Evolutionary conservation across 2,113 vertebrate species (phyloP).

Genomic region (Arvicanthis niloticus): DNA sequence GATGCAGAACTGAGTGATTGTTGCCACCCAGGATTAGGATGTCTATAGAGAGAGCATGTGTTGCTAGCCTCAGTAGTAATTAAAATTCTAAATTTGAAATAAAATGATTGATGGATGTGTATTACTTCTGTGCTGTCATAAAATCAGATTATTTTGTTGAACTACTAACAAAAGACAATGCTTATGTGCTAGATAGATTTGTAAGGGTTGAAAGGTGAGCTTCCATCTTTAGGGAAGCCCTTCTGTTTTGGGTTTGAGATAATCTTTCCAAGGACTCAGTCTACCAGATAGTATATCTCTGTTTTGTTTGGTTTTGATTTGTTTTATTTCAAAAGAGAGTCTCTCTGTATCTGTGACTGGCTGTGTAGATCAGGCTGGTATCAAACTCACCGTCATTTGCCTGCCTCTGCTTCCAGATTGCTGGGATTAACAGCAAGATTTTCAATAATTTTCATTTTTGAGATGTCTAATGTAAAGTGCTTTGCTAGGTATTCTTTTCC

Average conservation of each 20-base stretch:
- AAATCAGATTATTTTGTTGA: not conserved
- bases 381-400: not conserved
- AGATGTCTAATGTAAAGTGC: constrained; percentile 42
- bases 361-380: not conserved
- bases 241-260: not conserved
- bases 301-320: not conserved
- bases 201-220: not conserved
- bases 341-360: not conserved
- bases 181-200: not conserved
- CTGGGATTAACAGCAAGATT: not conserved
- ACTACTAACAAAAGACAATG: not conserved
- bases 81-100: not conserved
- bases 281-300: not conserved
- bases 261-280: not conserved
- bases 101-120: not conserved
- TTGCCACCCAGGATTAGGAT: not conserved
- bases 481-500: not conserved
- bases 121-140: not conserved
- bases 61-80: not conserved
- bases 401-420: not conserved
- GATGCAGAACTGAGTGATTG: not conserved
- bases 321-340: not conserved
- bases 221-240: not conserved
- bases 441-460: not conserved
- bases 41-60: not conserved